Evolutionary conservation across 2,888 invertebrate genomes (phyloP).

Genomic region (Apoda limacodes): DNA sequence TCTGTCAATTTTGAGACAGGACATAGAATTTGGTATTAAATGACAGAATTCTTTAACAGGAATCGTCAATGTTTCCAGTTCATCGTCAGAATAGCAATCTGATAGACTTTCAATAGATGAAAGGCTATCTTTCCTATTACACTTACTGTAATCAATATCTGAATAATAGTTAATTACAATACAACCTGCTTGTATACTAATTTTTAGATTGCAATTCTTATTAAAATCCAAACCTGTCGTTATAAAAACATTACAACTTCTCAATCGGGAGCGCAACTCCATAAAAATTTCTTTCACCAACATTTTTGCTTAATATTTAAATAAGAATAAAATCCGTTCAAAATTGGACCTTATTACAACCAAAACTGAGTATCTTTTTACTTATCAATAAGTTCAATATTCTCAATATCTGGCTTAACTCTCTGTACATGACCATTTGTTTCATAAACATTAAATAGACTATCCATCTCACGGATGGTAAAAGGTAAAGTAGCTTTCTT

Average conservation of each 20-base stretch:
- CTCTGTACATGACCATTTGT: conserved; percentile 64
- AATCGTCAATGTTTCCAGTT: conserved; percentile 38
- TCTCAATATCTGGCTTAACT: conserved; percentile 37
- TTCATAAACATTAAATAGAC: conserved; percentile 75
- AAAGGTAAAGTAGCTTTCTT: conserved; percentile 84
- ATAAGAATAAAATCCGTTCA: conserved; percentile 17
- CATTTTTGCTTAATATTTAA: conserved; percentile 36
- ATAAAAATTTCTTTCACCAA: conserved; percentile 65
- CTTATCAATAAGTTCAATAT: conserved; percentile 38
- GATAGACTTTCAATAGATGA: conserved; percentile 62
- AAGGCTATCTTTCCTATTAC: conserved; percentile 50
- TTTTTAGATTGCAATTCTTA: conserved; percentile 54
- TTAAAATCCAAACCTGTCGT: conserved; percentile 53
- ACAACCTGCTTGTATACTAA: conserved; percentile 55
- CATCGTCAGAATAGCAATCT: conserved; percentile 50
- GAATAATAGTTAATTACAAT: conserved; percentile 55
- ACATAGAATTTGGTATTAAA: conserved; percentile 63
- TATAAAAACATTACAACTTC: conserved; percentile 72
- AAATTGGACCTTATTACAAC: conserved; percentile 21
- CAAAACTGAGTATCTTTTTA: conserved; percentile 24
- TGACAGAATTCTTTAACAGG: conserved; percentile 50
- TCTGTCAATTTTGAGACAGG: conserved; percentile 57
- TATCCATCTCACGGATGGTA: conserved; percentile 80
- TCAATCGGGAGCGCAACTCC: conserved; percentile 70
- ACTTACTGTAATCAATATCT: conserved; percentile 28